Evolutionary conservation across 2,888 invertebrate genomes (phyloP), one percentile per base, ranked within the genome.

Genomic region (Tachina fera): DNA sequence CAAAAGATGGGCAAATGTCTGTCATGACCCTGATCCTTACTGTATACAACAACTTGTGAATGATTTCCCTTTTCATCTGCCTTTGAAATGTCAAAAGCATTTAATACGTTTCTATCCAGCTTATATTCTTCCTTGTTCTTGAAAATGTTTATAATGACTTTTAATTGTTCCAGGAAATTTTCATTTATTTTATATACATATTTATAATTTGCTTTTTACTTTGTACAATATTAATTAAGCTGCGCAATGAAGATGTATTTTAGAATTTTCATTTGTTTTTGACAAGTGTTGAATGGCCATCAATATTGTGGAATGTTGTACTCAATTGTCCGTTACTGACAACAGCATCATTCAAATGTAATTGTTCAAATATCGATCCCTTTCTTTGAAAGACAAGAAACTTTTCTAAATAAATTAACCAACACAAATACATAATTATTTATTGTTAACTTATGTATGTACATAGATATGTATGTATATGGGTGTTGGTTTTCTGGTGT

Each of bases 251-350:
- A 60, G 31, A 68, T 74, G 51, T 67, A 58, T 81, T 85, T 53
- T 58, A 45, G 53, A 19, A 80, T 58, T 60, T 78, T 79, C 19
- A 68, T 70, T 79, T 86, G 79, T 71, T 82, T 82, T 58, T 82
- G 82, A 82, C 82, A 86, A 82, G 75, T 76, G 85, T 71, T 86
- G 79, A 86, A 76, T 79, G 75, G 53, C 60, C 60, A 86, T 82
- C 82, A 86, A 83, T 79, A 82, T 67, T 79, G 39, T 71, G 72
- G 72, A 78, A 68, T 65, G 19, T 65, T 65, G 19, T 65, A 70
- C 61, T 76, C 77, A 82, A 82, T 67, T 82, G 82, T 75, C 85
- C 74, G 74, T 60, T 78, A 58, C 77, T 75, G 78, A 71, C 82
- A 81, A 56, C 82, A 81, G 61, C 19, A 22, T 22, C 58, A 70